Percentiles rank a stretch among this genome's conserved stretches.
phyloP scores from a whole-genome alignment of 1,140 invertebrate genomes.

The Drosophila ogumai region DNA sequence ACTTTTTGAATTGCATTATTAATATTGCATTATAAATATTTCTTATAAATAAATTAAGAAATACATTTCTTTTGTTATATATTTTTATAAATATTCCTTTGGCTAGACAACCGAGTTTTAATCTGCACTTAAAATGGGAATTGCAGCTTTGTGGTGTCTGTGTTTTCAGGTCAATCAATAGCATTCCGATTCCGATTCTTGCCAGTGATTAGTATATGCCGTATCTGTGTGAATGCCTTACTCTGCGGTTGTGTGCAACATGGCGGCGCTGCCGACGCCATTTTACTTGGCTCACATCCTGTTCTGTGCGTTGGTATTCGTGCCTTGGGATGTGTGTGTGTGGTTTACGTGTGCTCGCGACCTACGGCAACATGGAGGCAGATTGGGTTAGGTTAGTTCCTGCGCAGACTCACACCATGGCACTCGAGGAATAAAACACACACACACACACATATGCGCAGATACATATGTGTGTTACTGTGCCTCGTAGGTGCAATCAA shows the following conservation, averaged over 20 bases:
- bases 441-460: background rate
- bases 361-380: conserved; percentile 68
- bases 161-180: conserved; percentile 83
- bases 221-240: conserved; percentile 9
- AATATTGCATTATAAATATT: no score
- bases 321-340: background rate
- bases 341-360: conserved; percentile 47
- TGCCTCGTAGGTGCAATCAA: conserved; percentile 52
- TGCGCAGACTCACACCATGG: conserved; percentile 68
- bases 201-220: conserved; percentile 62
- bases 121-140: conserved; percentile 5
- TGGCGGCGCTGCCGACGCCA: conserved; percentile 51
- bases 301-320: background rate
- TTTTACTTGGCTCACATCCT: conserved; percentile 28
- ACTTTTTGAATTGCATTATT: no score
- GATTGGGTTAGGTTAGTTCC: conserved; percentile 63
- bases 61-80: no score
- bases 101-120: background rate
- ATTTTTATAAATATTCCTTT: no score
- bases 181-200: conserved; percentile 60
- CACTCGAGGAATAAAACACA: conserved; percentile 28
- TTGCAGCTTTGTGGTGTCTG: conserved; percentile 10
- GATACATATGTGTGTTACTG: conserved; percentile 3
- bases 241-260: conserved; percentile 38
- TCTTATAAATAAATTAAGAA: no score